phyloP scores from a whole-genome alignment of 1,140 invertebrate genomes.

The Globodera ellingtonae region DNA sequence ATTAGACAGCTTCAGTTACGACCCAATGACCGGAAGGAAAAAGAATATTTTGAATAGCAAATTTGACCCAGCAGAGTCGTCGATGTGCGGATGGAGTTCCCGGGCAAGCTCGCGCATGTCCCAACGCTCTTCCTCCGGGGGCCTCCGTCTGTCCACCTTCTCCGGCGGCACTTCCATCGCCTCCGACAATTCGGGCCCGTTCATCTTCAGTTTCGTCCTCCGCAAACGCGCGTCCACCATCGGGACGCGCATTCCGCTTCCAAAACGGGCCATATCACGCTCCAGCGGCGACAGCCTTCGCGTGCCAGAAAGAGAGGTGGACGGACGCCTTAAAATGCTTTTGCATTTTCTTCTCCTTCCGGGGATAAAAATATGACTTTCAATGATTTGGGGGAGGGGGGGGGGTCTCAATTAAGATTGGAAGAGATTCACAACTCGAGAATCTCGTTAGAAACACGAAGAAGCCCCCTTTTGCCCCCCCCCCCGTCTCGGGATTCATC shows the following conservation, averaged over 20 bases:
- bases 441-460: too few relatives aligned
- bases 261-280: slow-evolving; percentile 63
- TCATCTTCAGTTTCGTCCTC: slow-evolving; percentile 62
- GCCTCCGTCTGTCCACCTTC: slow-evolving; percentile 61
- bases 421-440: too few relatives aligned
- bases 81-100: slow-evolving; percentile 63
- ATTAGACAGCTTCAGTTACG: too few relatives aligned
- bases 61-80: slow-evolving; percentile 45
- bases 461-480: slow-evolving; percentile 8
- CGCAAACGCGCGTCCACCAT: slow-evolving; percentile 64
- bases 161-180: slow-evolving; percentile 64
- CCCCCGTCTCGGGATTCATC: not conserved
- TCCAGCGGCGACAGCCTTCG: slow-evolving; percentile 61
- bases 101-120: slow-evolving; percentile 62
- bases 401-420: too few relatives aligned
- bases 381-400: too few relatives aligned
- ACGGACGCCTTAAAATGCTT: too few relatives aligned
- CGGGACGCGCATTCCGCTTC: slow-evolving; percentile 62
- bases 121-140: slow-evolving; percentile 62
- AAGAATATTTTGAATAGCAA: too few relatives aligned
- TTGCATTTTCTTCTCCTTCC: too few relatives aligned
- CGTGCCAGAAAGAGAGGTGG: slow-evolving; percentile 62
- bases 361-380: too few relatives aligned
- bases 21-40: too few relatives aligned
- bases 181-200: slow-evolving; percentile 64